Conservation (phyloP, 2,113 vertebrate genomes). For the Nerophis ophidion region DNA sequence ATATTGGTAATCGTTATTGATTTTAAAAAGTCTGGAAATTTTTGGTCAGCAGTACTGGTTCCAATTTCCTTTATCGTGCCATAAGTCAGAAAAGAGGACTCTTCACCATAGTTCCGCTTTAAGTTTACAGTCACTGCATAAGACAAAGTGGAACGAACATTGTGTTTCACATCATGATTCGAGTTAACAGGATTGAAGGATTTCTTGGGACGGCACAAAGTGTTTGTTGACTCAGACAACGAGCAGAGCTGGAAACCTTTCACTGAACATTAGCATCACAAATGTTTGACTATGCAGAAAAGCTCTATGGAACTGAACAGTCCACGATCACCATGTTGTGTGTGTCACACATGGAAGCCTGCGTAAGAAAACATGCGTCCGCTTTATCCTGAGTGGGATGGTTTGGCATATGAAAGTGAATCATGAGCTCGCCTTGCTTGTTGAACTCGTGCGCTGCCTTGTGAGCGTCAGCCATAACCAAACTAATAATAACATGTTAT, state of each 20-base stretch:
- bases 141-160: background rate
- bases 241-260: conserved; percentile 3
- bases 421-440: no score
- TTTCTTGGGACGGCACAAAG: conserved; percentile 53
- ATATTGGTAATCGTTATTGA: no score
- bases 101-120: no score
- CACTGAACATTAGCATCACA: conserved; percentile 17
- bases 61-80: no score
- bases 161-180: conserved; percentile 47
- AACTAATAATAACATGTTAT: no score
- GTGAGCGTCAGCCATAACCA: no score
- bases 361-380: background rate
- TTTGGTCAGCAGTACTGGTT: no score
- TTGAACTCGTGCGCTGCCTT: no score
- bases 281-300: background rate
- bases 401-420: background rate
- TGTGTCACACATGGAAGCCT: background rate
- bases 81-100: no score
- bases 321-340: background rate
- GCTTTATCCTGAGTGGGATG: background rate
- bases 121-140: no score
- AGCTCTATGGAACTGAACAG: background rate
- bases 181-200: conserved; percentile 61
- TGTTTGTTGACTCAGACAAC: conserved; percentile 25
- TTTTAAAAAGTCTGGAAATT: no score